phyloP scores from a whole-genome alignment of 2,797 vertebrate species.

The Eospalax fontanierii region DNA sequence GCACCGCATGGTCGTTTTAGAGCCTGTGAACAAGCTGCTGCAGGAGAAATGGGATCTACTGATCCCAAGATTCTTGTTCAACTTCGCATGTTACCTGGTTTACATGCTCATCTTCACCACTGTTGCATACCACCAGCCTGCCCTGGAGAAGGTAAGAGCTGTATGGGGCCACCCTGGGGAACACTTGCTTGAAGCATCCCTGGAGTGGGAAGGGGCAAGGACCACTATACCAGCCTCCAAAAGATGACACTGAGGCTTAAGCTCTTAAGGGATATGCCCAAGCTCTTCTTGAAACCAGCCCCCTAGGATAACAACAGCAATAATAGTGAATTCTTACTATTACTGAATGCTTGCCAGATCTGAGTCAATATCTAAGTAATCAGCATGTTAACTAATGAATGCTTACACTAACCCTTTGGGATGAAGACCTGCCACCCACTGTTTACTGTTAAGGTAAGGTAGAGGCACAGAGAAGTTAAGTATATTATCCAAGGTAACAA shows the following conservation, averaged over 20 bases:
- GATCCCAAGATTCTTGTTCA: conserved; percentile 92
- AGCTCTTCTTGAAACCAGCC: background rate
- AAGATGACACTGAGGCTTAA: background rate
- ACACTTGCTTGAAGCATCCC: background rate
- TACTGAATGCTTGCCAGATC: background rate
- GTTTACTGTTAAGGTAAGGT: background rate
- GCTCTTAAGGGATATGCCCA: fast-evolving
- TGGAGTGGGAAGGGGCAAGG: background rate
- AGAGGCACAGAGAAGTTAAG: background rate
- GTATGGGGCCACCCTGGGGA: background rate
- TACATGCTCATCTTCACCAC: conserved; percentile 94
- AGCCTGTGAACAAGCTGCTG: conserved; percentile 94
- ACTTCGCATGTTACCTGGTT: conserved; percentile 91
- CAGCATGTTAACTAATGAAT: background rate
- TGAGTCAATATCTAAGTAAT: background rate
- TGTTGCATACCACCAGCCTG: conserved; percentile 92
- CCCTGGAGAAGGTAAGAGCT: conserved; percentile 87
- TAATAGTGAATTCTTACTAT: background rate
- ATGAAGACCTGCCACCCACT: background rate
- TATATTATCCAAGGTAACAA: background rate
- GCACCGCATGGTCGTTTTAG: conserved; percentile 95
- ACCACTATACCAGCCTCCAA: background rate
- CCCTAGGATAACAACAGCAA: fast-evolving
- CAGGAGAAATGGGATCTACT: conserved; percentile 96
- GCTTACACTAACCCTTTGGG: background rate